Evolutionary conservation across 2,113 vertebrate genomes (phyloP), one percentile per base, ranked within the genome.

Genomic region (Hydropotes inermis): DNA sequence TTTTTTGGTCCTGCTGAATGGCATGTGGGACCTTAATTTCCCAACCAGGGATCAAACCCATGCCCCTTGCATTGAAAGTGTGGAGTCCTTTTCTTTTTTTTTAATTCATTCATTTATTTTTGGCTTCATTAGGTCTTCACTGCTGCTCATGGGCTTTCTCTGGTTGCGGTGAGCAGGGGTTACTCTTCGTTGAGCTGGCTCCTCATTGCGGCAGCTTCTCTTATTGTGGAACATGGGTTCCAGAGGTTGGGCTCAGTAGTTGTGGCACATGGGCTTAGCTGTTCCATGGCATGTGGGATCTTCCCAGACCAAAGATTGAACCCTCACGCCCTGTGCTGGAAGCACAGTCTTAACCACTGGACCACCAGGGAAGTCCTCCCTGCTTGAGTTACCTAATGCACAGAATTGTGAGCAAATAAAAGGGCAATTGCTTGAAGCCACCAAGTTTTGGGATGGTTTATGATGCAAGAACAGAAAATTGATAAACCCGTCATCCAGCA

Each of bases 401-500:
- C 19, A 92, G 85, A 87, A 96, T 15, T 82, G 54, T 28, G 15
- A 91, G 27, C 85, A 47, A 64, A 95, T 92, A 57, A 81, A 96
- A 61, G 21, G 7, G 85, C 55, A 95, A 10, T 43, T 89, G 39
- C 91, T 91, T 87, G 83, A 82, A 95, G 54, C 58, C 57, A 39
- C 27, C 17, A 83, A 47, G 67, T 94, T 92, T 36, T 52, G 67
- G 76, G 45, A 17, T 84, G 94, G 79, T 94, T 96, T 95, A 91
- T 76, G 87, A 55, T 25, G 27, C 47, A 50, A 58, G 19, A 30
- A 93, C 17, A 89, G 94, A 84, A 93, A 96, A 96, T 17, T 33
- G 83, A 95, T 60, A 90, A 81, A 58, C 45, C 86, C 81, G 74
- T 67, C 89, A 95, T 8, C 74, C 39, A 67, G 79, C 83, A 58